Evolutionary conservation across 2,113 vertebrate genomes (phyloP), one percentile per base, ranked within the genome.

Genomic region (Eulemur rufifrons): DNA sequence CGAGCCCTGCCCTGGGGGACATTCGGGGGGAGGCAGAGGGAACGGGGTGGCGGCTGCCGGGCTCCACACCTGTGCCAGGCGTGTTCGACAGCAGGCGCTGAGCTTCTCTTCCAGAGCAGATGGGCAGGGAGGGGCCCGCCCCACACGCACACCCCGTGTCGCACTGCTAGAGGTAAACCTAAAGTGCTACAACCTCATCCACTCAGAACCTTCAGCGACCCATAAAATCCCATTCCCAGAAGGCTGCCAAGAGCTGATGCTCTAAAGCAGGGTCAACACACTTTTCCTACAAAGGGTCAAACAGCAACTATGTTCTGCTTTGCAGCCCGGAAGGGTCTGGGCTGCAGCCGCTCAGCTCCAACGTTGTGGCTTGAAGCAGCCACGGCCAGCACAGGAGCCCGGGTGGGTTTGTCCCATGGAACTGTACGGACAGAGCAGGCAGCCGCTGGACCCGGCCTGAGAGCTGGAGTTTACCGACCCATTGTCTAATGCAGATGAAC

Each of bases 401-500:
- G 6, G 0, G 66, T 4, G 0, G 1, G 6, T 29, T 2, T 3
- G 15, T 1, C 4, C 39, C 45, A 8, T 8, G 23, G 27, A 1
- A 12, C 39, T 17, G 37, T 0, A 6, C 9, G 3, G 2, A 9
- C 9, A 3, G 13, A 0, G 6, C 9, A 3, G 14, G 5, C 32
- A 1, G 37, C 0, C 14, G 1, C 7, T 11, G n/a, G 4, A 5
- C 18, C 1, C 0, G 20, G 21, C 25, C 47, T 6, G 12, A 42
- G 34, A 29, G 39, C 5, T 0, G 0, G 1, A 15, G 37, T 12
- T 12, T 1, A 21, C 68, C 42, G 8, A 17, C 1, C 18, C 9
- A 39, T 0, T 1, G 6, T 1, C 47, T 2, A 32, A 9, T 0
- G 1, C 50, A 0, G 0, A 0, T 8, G 12, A 18, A 27, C 13